Base-by-base conservation (phyloP, 2,113 vertebrate species). In the Mesoclemmys tuberculata region DNA sequence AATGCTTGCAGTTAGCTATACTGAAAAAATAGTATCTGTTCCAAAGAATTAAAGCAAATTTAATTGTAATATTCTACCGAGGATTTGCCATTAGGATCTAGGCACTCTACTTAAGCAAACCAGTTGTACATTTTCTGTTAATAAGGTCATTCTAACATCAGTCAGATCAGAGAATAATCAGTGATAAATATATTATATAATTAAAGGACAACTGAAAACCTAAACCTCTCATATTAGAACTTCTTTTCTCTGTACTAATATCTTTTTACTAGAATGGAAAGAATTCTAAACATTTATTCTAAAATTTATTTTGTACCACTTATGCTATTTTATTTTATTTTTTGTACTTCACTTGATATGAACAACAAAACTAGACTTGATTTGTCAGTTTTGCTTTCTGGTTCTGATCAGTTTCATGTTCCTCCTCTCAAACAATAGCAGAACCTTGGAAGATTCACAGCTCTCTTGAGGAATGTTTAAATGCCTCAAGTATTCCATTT, bases 401-500 rank as follows among this genome's bases (percentile, higher is more conserved):
- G 18, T 51, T 51, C 3, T 44, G 24, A 38, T 44, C 71, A 75
- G 71, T 75, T 75, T 54, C 21, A 27, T 1, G 5, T 54, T 8
- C 24, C 13, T 92, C 52, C 55, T 87, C 54, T 51, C 71, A 52
- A 89, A 38, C 10, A 9, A 79, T 6, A 88, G 83, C 95, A 95
- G 87, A 92, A 91, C 89, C 85, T 88, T 95, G 88, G 90, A 51
- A 87, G 79, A 91, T 55, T 35, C 1, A 2, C 4, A 31, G 64
- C 38, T 90, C 83, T 74, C 79, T 3, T 14, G 49, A 27, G 49
- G 79, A 95, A 92, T 52, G 88, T 85, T 35, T 92, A 49, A 71
- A 92, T 92, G 49, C n/a, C 54, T 82, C 93, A 82, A 12, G 83
- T 93, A 74, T 90, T 89, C 55, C 0, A 9, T 83, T 94, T 91